Evolutionary conservation across 2,113 vertebrate species (phyloP), one percentile per base, ranked within the genome.

Genomic region (Thinocorus orbignyianus): DNA sequence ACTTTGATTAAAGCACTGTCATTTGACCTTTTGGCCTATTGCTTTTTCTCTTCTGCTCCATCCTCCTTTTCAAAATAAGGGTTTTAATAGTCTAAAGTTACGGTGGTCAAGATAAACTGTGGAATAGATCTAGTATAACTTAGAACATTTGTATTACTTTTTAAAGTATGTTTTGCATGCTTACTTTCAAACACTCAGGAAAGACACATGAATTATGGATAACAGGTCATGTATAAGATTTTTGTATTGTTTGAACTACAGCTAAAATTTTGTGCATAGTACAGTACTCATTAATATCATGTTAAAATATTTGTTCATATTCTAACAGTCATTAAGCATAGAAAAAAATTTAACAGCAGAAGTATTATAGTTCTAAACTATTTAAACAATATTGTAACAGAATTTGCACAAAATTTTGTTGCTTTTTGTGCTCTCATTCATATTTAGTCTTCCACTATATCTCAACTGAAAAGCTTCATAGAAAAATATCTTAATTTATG

Each of bases 11-110:
- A 97, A 90, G 91, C 80, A 95, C 96, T 97, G 90, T 98, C 97
- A 97, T 98, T 97, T 98, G 95, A 96, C 92, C 97, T 97, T 97
- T 92, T 98, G 93, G 95, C 96, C 98, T 97, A 95, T 98, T 98
- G 94, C 92, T 93, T 96, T 97, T 78, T 78, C 69, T 92, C 83
- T 87, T 96, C 81, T 58, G n/a, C 26, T 79, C 35, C 71, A 72
- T 82, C 28, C 64, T 20, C 41, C 78, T 96, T 95, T 96, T 93
- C 95, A 83, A 80, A 69, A 41, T 81, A 78, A 97, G 74, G 55
- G 81, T 97, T 98, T 97, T 97, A 92, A 93, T 93, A 97, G 85
- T 95, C 96, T 86, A 93, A 95, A 94, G 81, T 91, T 95, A 91
- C 39, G 72, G 89, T 92, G 82, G 33, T 97, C 31, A 90, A 96